A percentile compares a stretch with the other conserved stretches of the same genome.
Conservation (phyloP, 2,113 vertebrate species). For the human (Homo sapiens) region GRCh38 chr3:117473001-117473500, state of each 20-base stretch:
- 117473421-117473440: slow-evolving; percentile 48
- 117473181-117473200: slow-evolving; percentile 56
- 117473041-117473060: neutral
- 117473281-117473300: slow-evolving; percentile 59
- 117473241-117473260: slow-evolving; percentile 26
- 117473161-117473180: slow-evolving; percentile 25
- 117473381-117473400: slow-evolving; percentile 17
- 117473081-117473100: neutral
- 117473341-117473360: slow-evolving; percentile 58
- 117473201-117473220: slow-evolving; percentile 62
- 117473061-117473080: neutral
- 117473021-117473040: neutral
- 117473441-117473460: neutral
- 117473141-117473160: slow-evolving; percentile 24
- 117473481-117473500: neutral
- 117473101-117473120: neutral
- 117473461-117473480: neutral
- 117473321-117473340: slow-evolving; percentile 51
- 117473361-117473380: slow-evolving; percentile 4
- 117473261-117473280: slow-evolving; percentile 51
- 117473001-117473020: neutral
- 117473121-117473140: slow-evolving; percentile 54
- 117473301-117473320: slow-evolving; percentile 48
- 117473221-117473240: slow-evolving; percentile 47
- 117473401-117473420: neutral